phyloP scores from a whole-genome alignment of 1,140 invertebrate genomes.

The Drosophila pachea region DNA sequence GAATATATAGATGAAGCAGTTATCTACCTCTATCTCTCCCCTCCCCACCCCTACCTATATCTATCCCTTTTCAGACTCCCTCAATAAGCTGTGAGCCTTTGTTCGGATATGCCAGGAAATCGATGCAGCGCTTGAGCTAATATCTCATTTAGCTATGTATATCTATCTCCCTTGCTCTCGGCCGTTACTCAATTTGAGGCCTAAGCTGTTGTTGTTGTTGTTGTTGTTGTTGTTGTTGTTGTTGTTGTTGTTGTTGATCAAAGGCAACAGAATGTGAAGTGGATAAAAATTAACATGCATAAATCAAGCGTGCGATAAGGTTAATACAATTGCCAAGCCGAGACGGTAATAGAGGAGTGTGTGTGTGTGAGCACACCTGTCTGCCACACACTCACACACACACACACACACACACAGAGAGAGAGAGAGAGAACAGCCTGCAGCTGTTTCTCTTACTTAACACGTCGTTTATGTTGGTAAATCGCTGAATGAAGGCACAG shows the following conservation, averaged over 20 bases:
- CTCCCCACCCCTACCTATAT: too few species aligned
- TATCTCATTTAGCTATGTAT: too few species aligned
- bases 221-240: too few species aligned
- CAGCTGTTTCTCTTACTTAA: conserved; percentile 52
- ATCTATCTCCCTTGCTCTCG: too few species aligned
- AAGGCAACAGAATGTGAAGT: conserved; percentile 28
- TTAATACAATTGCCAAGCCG: conserved; percentile 55
- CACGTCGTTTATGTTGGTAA: conserved; percentile 57
- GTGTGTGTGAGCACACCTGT: background rate
- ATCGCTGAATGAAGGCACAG: conserved; percentile 41
- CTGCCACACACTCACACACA: background rate
- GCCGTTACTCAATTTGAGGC: conserved; percentile 26
- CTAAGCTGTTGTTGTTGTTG: too few species aligned
- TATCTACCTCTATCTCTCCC: too few species aligned
- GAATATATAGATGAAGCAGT: too few species aligned
- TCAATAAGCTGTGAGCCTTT: too few species aligned
- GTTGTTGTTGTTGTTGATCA: conserved; percentile 34
- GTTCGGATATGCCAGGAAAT: too few species aligned
- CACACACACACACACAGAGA: conserved; percentile 4
- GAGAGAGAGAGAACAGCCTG: background rate
- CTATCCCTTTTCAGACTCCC: too few species aligned
- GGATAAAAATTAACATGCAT: conserved; percentile 55
- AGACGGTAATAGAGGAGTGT: conserved; percentile 20
- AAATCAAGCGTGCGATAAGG: conserved; percentile 68
- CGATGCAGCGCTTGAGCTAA: too few species aligned